Percentiles rank a stretch among this genome's conserved stretches.
Evolutionary conservation across 2,113 vertebrate genomes (phyloP).

Genomic region (Rhea americana): DNA sequence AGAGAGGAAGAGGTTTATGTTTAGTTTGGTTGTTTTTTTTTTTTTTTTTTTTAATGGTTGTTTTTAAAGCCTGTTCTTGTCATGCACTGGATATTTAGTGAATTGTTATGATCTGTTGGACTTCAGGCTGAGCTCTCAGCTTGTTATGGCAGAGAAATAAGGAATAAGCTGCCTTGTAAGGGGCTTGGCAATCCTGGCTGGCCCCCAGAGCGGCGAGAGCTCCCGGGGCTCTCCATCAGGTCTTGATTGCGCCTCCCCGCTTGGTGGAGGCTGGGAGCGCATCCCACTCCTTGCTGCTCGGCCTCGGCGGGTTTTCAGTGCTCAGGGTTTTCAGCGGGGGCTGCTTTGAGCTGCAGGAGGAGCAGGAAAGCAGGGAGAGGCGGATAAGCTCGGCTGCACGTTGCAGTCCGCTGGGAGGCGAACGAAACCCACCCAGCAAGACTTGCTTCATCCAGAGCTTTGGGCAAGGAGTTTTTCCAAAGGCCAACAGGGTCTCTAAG

Average conservation of each 20-base stretch:
- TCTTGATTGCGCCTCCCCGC: neutral
- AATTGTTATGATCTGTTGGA: neutral
- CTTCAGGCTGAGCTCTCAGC: rapidly evolving
- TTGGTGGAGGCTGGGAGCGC: neutral
- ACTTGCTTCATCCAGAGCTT: neutral
- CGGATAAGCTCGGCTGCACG: neutral
- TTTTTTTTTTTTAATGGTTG: neutral
- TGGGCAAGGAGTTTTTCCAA: neutral
- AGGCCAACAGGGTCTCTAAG: neutral
- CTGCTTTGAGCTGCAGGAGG: too few relatives aligned
- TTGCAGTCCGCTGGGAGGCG: neutral
- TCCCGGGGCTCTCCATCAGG: neutral
- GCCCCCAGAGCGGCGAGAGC: too few relatives aligned
- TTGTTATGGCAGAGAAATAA: rapidly evolving
- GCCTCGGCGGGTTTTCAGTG: too few relatives aligned
- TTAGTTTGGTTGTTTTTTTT: neutral
- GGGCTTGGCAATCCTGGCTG: neutral
- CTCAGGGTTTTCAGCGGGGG: neutral
- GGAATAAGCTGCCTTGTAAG: rapidly evolving
- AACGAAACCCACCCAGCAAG: neutral
- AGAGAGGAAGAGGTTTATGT: neutral
- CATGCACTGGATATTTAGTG: rapidly evolving
- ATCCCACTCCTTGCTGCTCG: too few relatives aligned
- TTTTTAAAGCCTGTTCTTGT: neutral
- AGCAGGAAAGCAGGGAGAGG: neutral